Conservation (phyloP, 2,113 vertebrate species). For the Andinoacara biseriatus region DNA sequence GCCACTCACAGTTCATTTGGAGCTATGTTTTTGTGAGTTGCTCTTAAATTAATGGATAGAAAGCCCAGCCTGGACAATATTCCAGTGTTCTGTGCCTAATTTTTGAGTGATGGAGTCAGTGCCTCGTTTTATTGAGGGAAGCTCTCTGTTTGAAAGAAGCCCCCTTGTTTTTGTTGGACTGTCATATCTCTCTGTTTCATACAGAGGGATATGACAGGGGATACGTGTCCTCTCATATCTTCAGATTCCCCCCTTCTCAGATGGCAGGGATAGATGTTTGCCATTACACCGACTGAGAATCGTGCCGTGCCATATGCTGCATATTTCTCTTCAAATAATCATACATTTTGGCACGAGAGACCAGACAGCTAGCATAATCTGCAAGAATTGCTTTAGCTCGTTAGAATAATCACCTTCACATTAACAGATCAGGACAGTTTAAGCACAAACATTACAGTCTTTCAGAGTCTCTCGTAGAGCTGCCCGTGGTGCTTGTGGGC, state of each 20-base stretch:
- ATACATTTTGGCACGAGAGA: conserved; percentile 19
- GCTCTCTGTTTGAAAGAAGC: conserved; percentile 8
- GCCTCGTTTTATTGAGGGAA: conserved; percentile 21
- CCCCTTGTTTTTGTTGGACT: background rate
- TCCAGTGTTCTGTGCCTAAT: conserved; percentile 17
- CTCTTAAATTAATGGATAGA: conserved; percentile 37
- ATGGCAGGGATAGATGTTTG: conserved; percentile 60
- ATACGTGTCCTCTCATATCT: conserved; percentile 39
- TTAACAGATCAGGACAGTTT: conserved; percentile 33
- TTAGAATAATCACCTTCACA: conserved; percentile 48
- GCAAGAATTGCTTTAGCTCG: conserved; percentile 16
- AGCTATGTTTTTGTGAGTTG: conserved; percentile 18
- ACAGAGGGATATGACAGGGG: background rate
- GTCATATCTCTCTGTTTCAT: conserved; percentile 34
- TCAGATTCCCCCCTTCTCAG: conserved; percentile 32
- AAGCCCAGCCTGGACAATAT: conserved; percentile 32
- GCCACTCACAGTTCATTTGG: conserved; percentile 58
- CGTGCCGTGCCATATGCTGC: conserved; percentile 56
- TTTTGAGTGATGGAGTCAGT: conserved; percentile 15
- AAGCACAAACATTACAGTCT: conserved; percentile 46
- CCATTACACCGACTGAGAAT: conserved; percentile 58
- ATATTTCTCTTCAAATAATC: conserved; percentile 49
- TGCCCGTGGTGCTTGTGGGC: conserved; percentile 37
- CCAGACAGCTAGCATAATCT: conserved; percentile 15
- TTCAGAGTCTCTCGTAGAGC: conserved; percentile 44